A percentile compares a stretch with the other conserved stretches of the same genome.
These are phyloP conservation scores for Drosophila rufa DNA, from an alignment of 1,140 invertebrate genomes.

Conservation along the genomic window DNA sequence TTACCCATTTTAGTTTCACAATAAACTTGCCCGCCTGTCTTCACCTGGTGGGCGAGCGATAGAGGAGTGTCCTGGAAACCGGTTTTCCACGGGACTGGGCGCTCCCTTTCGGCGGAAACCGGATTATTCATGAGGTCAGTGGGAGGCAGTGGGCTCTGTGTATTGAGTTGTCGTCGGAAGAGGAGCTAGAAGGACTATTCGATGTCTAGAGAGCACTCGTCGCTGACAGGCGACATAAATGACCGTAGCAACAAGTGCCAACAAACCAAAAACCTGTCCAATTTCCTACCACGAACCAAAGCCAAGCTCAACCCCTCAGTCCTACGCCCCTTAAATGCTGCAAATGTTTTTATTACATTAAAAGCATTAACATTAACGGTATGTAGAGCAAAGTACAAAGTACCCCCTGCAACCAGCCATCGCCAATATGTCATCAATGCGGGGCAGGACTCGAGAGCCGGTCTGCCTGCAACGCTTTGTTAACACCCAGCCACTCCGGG, in stretches of 20 bases:
- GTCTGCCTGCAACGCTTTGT: constrained; percentile 42
- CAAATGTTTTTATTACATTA: constrained; percentile 84
- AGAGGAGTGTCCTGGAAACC: constrained; percentile 60
- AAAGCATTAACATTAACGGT: constrained; percentile 82
- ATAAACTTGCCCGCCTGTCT: constrained; percentile 73
- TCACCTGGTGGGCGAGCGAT: constrained; percentile 44
- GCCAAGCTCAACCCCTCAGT: neutral
- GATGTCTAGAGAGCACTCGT: neutral
- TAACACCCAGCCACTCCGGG: constrained; percentile 30
- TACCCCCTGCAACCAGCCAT: constrained; percentile 42
- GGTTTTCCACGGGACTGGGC: constrained; percentile 24
- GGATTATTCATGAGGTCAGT: constrained; percentile 60
- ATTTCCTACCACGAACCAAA: constrained; percentile 18
- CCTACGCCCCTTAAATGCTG: constrained; percentile 64
- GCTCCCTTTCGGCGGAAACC: constrained; percentile 37
- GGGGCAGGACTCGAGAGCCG: constrained; percentile 37
- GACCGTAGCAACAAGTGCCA: constrained; percentile 68
- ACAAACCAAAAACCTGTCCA: constrained; percentile 41
- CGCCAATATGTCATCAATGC: constrained; percentile 81
- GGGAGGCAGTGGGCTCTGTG: constrained; percentile 15
- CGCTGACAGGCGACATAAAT: constrained; percentile 37
- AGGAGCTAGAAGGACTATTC: neutral
- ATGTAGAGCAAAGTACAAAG: constrained; percentile 62
- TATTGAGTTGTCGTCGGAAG: neutral
- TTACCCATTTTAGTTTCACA: constrained; percentile 79